Conservation (phyloP, 2,797 vertebrate species). For the Margarornis squamiger region DNA sequence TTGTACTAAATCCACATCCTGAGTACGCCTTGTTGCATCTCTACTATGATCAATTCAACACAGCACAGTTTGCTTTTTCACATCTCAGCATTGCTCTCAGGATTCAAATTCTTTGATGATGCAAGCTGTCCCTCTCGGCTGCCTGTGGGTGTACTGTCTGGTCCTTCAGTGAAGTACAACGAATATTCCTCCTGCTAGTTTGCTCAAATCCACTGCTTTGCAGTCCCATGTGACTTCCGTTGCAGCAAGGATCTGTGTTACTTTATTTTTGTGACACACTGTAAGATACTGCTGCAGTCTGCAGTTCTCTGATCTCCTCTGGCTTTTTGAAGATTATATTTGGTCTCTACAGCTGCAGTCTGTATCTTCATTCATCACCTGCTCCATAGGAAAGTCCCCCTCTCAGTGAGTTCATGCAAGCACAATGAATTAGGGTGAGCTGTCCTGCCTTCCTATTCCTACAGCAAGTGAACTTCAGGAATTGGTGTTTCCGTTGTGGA, state of each 20-base stretch:
- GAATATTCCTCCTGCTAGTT: neutral
- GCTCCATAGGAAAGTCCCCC: neutral
- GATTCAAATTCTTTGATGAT: neutral
- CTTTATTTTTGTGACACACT: neutral
- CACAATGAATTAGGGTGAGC: neutral
- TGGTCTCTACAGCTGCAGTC: neutral
- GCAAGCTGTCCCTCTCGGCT: neutral
- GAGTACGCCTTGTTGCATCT: neutral
- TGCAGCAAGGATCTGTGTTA: neutral
- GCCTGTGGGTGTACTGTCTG: neutral
- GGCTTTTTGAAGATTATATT: neutral
- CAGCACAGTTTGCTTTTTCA: neutral
- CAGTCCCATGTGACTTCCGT: neutral
- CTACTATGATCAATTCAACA: neutral
- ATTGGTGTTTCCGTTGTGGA: neutral
- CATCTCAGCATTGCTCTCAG: neutral
- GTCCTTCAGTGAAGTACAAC: neutral
- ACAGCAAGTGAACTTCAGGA: neutral
- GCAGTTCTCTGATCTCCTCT: neutral
- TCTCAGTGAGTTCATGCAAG: neutral
- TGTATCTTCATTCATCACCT: neutral
- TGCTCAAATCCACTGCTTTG: neutral
- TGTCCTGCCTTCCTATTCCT: neutral
- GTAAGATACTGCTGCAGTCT: neutral
- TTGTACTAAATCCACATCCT: neutral